Evolutionary conservation across 2,113 vertebrate genomes (phyloP).

Genomic region (Etheostoma spectabile): DNA sequence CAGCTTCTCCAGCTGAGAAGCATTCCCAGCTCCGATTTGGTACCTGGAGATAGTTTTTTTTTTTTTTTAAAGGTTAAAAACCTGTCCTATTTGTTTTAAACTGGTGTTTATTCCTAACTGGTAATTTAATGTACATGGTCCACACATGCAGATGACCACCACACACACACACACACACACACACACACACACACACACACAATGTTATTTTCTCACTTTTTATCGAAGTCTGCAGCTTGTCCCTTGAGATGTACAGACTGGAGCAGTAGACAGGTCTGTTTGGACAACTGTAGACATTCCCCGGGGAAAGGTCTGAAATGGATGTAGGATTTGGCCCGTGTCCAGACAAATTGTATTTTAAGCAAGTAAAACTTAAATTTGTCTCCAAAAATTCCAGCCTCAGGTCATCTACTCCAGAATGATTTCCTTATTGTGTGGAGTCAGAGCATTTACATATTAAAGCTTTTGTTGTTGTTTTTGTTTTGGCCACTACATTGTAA

Average conservation of each 20-base stretch:
- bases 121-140: neutral
- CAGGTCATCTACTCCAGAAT: slow-evolving; percentile 52
- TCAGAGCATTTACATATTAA: neutral
- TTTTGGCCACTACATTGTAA: neutral
- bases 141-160: neutral
- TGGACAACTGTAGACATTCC: slow-evolving; percentile 61
- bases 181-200: too few relatives aligned
- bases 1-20: slow-evolving; percentile 3
- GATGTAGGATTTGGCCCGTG: slow-evolving; percentile 78
- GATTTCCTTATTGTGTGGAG: slow-evolving; percentile 42
- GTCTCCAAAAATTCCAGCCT: slow-evolving; percentile 63
- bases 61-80: slow-evolving; percentile 9
- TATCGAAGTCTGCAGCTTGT: neutral
- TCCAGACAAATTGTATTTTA: slow-evolving; percentile 74
- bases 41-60: slow-evolving; percentile 12
- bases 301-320: slow-evolving; percentile 61
- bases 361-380: slow-evolving; percentile 75
- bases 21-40: slow-evolving; percentile 8
- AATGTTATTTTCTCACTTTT: slow-evolving; percentile 6
- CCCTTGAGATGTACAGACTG: slow-evolving; percentile 42
- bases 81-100: neutral
- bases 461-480: neutral
- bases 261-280: slow-evolving; percentile 58
- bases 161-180: too few relatives aligned
- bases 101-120: slow-evolving; percentile 6